A percentile compares a stretch with the other conserved stretches of the same genome.
These are phyloP conservation scores for Pteropus rufus DNA, from an alignment of 2,797 vertebrate genomes.

Conservation along the genomic window DNA sequence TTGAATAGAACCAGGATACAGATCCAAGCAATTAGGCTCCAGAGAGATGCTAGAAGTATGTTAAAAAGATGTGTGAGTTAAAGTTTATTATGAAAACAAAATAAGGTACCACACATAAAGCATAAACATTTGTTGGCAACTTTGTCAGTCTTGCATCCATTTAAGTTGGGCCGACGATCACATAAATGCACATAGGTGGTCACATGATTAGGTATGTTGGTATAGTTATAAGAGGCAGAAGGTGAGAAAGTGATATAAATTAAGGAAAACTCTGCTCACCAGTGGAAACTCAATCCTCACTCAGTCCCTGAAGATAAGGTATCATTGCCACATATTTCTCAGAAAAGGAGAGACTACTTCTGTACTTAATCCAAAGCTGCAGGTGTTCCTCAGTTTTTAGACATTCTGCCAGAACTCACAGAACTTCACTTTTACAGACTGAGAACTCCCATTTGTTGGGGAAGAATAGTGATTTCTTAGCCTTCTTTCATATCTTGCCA, in stretches of 20 bases:
- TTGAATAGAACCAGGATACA: neutral
- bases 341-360: neutral
- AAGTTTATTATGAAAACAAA: neutral
- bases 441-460: neutral
- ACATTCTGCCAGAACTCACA: neutral
- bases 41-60: neutral
- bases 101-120: neutral
- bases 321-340: neutral
- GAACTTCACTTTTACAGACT: neutral
- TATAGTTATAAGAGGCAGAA: neutral
- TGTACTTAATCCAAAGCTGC: neutral
- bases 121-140: neutral
- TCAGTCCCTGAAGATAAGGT: neutral
- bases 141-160: neutral
- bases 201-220: neutral
- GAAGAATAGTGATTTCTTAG: neutral
- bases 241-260: neutral
- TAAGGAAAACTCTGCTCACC: neutral
- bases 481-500: neutral
- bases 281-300: neutral
- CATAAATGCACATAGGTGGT: neutral
- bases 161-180: neutral
- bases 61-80: neutral
- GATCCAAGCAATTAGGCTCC: neutral
- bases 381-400: neutral